A percentile compares a stretch with the other conserved stretches of the same genome.
phyloP scores from a whole-genome alignment of 2,888 invertebrate species.

The Ecliptopera silaceata region DNA sequence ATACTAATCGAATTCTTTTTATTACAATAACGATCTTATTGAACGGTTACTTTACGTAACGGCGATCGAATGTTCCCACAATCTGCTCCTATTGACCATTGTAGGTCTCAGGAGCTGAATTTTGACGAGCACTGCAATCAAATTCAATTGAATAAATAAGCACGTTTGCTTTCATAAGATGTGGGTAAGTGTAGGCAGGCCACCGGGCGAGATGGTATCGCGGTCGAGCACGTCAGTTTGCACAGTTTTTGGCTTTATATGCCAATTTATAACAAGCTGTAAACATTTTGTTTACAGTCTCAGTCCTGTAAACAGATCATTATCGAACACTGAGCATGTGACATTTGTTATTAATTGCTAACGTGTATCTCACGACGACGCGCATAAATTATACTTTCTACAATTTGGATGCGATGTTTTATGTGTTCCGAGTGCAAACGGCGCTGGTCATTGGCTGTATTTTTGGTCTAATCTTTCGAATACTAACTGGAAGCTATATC shows the following conservation, averaged over 20 bases:
- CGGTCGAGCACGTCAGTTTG: slow-evolving; percentile 5
- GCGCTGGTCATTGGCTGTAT: slow-evolving; percentile 42
- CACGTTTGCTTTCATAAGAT: slow-evolving; percentile 18
- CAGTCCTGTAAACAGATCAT: slow-evolving; percentile 20
- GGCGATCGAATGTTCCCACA: slow-evolving; percentile 44
- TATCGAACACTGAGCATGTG: slow-evolving; percentile 37
- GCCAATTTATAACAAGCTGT: background rate
- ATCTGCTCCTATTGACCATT: slow-evolving; percentile 23
- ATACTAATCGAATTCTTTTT: slow-evolving; percentile 76
- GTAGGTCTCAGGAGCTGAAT: slow-evolving; percentile 29
- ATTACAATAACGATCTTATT: slow-evolving; percentile 63
- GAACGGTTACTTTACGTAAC: slow-evolving; percentile 66
- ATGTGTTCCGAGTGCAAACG: slow-evolving; percentile 48
- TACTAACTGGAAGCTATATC: slow-evolving; percentile 73
- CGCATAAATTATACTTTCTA: slow-evolving; percentile 73
- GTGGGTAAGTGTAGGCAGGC: slow-evolving; percentile 18
- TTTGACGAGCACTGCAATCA: slow-evolving; percentile 29
- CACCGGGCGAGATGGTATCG: slow-evolving; percentile 23
- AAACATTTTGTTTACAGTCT: slow-evolving; percentile 1
- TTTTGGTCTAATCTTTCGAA: slow-evolving; percentile 65
- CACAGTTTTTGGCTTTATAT: background rate
- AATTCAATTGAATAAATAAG: slow-evolving; percentile 35
- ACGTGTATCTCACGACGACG: slow-evolving; percentile 54
- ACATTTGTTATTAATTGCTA: slow-evolving; percentile 46
- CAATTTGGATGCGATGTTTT: slow-evolving; percentile 58